Base-by-base conservation (phyloP, 2,888 invertebrate species). In the Trypoxylon attenuatum region DNA sequence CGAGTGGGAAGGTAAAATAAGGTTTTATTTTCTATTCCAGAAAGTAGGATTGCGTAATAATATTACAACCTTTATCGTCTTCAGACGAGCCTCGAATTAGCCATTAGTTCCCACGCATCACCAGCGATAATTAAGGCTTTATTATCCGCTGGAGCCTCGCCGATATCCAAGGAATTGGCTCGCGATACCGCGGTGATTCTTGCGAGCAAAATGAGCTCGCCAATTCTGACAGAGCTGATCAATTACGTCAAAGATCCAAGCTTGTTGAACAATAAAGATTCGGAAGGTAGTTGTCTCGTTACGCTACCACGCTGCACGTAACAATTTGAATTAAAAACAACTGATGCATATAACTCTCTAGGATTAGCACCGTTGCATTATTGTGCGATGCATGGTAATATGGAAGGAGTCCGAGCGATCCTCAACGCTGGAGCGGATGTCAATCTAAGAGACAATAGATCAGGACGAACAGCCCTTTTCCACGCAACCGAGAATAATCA, bases 331-430 rank as follows among this genome's bases (percentile, higher is more conserved):
- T 45, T 8, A 51, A 16, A 19, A 50, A 43, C 38, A 5, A 1
- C 22, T n/a, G 38, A 10, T 43, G 15, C 49, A 13, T 18, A 19
- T 38, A 6, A 33, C 16, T 29, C 51, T 46, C 0, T 39, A 83
- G 86, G 86, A 47, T 76, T 80, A 1, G 76, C 84, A 1, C 79
- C 85, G 19, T 39, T 87, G n/a, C 86, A 87, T 60, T 78, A 85
- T 49, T 85, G 85, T 51, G 73, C 82, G 1, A 75, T 75, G 41
- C 47, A 63, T 5, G 78, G 79, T 4, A 72, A 84, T 65, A 5
- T 74, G 0, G 55, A 76, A 16, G 84, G 82, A 8, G 61, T 77
- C 0, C 55, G 10, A 0, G 59, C 68, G 3, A 69, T 87, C 5
- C 5, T 83, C 18, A n/a, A 47, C 18, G 68, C 68, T 2, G 81